Evolutionary conservation across 2,113 vertebrate genomes (phyloP), one percentile per base, ranked within the genome.

Genomic region (Oreotragus oreotragus): DNA sequence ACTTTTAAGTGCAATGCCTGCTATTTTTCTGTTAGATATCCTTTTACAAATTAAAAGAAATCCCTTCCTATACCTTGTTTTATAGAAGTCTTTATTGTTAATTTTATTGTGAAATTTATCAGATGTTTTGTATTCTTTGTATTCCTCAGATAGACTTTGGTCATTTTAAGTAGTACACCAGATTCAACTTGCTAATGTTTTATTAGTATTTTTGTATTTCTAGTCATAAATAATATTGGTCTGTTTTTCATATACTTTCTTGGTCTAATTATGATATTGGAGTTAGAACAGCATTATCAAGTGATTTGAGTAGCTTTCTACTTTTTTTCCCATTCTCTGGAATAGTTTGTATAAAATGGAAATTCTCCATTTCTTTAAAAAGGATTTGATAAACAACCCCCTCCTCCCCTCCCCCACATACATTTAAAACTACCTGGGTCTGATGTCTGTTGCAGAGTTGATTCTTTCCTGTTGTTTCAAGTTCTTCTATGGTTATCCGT

Each of bases 101-200:
- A 77, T 79, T 83, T 79, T 70, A 80, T 66, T 88, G 39, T 88
- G 58, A 55, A 81, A n/a, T 80, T 88, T 53, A 80, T 88, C 76
- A 81, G 45, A 70, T 57, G 16, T 12, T 15, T 62, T 80, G 28
- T 66, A 13, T 80, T 55, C 58, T 28, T 79, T 80, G 45, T 64
- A 17, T 88, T 55, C 36, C 58, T 88, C 70, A 80, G 28, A 28
- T 81, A 88, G 49, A 81, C 30, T 55, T 66, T 81, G 49, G 28
- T 70, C 49, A 94, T 88, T 83, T 94, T 70, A 58, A 85, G 91
- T 19, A 76, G 64, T 30, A 57, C 7, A 36, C 14, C 30, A 70
- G 49, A 83, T 88, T 81, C 73, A 51, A 36, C 88, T 89, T 89
- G 25, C 84, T 88, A 94, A 66, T 79, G 64, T 88, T 93, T 94